Evolutionary conservation across 2,797 vertebrate genomes (phyloP).

Genomic region (Paramormyrops hopkinsi): DNA sequence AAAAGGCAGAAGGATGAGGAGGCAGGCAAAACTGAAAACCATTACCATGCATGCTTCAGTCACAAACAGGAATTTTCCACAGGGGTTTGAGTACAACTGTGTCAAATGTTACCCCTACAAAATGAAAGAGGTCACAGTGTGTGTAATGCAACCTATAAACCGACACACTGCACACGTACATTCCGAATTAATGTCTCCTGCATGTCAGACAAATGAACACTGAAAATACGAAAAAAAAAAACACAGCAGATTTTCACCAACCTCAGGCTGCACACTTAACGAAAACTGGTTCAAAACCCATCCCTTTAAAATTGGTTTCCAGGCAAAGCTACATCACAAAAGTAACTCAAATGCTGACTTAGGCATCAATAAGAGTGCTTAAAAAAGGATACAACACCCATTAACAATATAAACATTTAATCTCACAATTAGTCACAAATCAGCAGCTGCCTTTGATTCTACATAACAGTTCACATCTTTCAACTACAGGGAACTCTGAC

Average conservation of each 20-base stretch:
- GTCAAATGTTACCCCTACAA: not conserved
- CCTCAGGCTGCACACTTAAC: slow-evolving; percentile 23
- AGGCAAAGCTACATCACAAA: not conserved
- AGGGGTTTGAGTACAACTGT: not conserved
- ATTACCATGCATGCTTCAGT: not conserved
- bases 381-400: not conserved
- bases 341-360: not conserved
- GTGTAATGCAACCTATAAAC: slow-evolving; percentile 11
- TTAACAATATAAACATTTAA: not conserved
- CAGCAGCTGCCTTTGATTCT: not conserved
- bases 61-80: not conserved
- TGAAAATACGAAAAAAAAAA: not conserved
- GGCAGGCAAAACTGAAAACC: not conserved
- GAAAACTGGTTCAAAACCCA: slow-evolving; percentile 24
- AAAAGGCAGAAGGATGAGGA: slow-evolving; percentile 26
- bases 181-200: slow-evolving; percentile 28
- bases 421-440: not conserved
- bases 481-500: not conserved
- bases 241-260: not conserved
- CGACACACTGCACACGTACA: not conserved
- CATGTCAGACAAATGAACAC: not conserved
- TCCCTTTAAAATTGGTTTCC: not conserved
- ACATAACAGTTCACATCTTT: not conserved
- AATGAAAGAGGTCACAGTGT: not conserved
- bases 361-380: not conserved